Evolutionary conservation across 1,140 invertebrate genomes (phyloP).

Genomic region (Diabrotica undecimpunctata): DNA sequence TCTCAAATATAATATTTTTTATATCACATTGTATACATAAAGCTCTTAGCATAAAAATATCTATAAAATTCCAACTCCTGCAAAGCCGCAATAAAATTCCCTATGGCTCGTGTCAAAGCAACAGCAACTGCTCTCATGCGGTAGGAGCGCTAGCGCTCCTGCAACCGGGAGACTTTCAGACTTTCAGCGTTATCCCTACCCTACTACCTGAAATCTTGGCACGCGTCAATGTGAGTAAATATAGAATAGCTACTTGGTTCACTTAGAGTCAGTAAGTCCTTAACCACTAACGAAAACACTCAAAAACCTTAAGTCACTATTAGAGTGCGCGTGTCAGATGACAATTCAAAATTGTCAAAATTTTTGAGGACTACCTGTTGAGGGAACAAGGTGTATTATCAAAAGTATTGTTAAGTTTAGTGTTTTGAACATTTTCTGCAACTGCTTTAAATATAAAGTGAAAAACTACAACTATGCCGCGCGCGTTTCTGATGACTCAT

Average conservation of each 20-base stretch:
- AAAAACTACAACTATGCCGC: slow-evolving; percentile 45
- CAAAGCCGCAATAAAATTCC: not conserved
- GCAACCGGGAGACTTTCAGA: slow-evolving; percentile 14
- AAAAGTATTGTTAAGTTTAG: not conserved
- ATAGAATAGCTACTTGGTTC: slow-evolving; percentile 40
- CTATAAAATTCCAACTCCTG: not conserved
- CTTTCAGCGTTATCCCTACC: slow-evolving; percentile 34
- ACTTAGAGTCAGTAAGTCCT: slow-evolving; percentile 14
- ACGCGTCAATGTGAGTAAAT: slow-evolving; percentile 47
- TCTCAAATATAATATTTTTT: too few species aligned
- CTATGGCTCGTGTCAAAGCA: not conserved
- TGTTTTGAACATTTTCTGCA: slow-evolving; percentile 2
- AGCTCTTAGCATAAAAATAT: not conserved
- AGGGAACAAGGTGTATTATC: not conserved
- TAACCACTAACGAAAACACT: slow-evolving; percentile 20
- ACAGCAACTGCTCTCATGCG: not conserved
- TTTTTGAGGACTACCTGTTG: slow-evolving; percentile 23
- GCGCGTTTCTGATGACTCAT: slow-evolving; percentile 54
- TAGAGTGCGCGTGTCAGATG: slow-evolving; percentile 9
- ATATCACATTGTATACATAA: too few species aligned
- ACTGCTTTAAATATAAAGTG: too few species aligned
- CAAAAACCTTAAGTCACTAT: slow-evolving; percentile 5
- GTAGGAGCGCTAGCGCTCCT: slow-evolving; percentile 4
- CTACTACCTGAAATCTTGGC: slow-evolving; percentile 45
- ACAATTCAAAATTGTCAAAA: slow-evolving; percentile 21